Conservation (phyloP, 2,797 vertebrate species). For the Apogon hyalosoma region DNA sequence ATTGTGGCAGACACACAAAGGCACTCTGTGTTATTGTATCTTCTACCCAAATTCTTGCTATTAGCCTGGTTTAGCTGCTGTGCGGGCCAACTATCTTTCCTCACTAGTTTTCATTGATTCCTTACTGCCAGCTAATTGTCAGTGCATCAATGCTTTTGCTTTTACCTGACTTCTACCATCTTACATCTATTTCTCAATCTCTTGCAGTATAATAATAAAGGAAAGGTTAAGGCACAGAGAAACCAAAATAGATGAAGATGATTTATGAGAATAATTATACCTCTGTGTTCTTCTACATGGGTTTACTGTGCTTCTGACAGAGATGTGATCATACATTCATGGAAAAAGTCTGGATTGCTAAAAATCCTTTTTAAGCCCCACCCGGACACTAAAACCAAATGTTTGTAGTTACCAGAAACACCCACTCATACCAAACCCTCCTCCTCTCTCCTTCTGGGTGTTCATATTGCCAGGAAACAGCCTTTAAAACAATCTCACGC, state of each 20-base stretch:
- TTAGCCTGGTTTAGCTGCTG: constrained; percentile 18
- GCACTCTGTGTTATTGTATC: constrained; percentile 25
- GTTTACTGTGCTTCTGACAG: constrained; percentile 30
- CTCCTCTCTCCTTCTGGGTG: constrained; percentile 42
- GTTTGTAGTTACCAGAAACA: constrained; percentile 75
- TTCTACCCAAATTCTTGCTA: constrained; percentile 46
- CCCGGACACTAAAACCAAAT: constrained; percentile 68
- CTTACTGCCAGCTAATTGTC: constrained; percentile 1
- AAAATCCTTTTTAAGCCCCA: constrained; percentile 58
- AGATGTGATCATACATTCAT: constrained; percentile 31
- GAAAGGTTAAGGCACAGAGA: constrained; percentile 25
- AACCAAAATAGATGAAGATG: constrained; percentile 24
- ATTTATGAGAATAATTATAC: constrained; percentile 71
- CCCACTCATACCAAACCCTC: constrained; percentile 12
- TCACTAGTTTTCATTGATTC: constrained; percentile 5
- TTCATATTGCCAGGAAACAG: constrained; percentile 71
- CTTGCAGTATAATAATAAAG: constrained; percentile 6
- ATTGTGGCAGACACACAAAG: constrained; percentile 44
- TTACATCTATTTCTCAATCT: constrained; percentile 7
- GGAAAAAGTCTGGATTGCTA: constrained; percentile 56
- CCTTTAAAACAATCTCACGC: constrained; percentile 56
- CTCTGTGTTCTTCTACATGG: constrained; percentile 55
- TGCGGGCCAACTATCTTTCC: not conserved
- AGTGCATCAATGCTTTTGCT: not conserved
- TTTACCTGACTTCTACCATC: not conserved